Percentiles rank a stretch among this genome's conserved stretches.
phyloP scores from a whole-genome alignment of 2,888 invertebrate species.

The Pachycephus smyrnensis region DNA sequence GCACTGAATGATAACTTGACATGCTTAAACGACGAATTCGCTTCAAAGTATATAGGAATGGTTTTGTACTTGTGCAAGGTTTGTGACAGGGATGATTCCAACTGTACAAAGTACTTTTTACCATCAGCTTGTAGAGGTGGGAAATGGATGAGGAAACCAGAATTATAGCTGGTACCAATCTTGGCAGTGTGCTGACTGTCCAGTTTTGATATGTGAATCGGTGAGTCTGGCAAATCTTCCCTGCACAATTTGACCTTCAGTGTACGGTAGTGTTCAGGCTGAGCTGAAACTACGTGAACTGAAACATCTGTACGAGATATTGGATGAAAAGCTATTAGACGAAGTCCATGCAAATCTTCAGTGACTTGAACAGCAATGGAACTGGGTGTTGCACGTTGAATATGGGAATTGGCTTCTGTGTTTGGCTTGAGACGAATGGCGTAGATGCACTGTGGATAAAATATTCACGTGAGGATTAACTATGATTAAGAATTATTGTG shows the following conservation, averaged over 20 bases:
- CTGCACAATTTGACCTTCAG: constrained; percentile 77
- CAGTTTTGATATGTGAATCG: constrained; percentile 75
- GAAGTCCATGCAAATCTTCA: constrained; percentile 77
- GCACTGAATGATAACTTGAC: constrained; percentile 70
- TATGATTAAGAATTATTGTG: not conserved
- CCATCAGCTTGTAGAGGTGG: constrained; percentile 86
- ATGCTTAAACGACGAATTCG: constrained; percentile 83
- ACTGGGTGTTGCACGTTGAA: constrained; percentile 71
- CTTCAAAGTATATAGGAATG: constrained; percentile 78
- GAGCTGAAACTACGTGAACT: constrained; percentile 77
- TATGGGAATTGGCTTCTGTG: constrained; percentile 69
- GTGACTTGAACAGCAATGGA: constrained; percentile 65
- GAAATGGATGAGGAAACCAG: constrained; percentile 74
- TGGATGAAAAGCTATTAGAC: constrained; percentile 81
- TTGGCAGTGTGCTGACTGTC: constrained; percentile 68
- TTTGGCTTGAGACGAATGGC: constrained; percentile 68
- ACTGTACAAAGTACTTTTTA: constrained; percentile 79
- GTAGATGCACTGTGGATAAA: constrained; percentile 67
- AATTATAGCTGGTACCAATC: constrained; percentile 64
- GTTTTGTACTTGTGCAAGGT: constrained; percentile 76
- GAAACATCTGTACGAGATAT: constrained; percentile 81
- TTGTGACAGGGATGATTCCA: constrained; percentile 82
- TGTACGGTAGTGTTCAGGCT: constrained; percentile 76
- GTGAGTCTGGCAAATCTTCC: constrained; percentile 76
- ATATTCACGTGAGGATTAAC: not conserved